These are phyloP conservation scores for Helicorthomorpha holstii DNA, from an alignment of 1,140 invertebrate species.

Conservation along the genomic window DNA sequence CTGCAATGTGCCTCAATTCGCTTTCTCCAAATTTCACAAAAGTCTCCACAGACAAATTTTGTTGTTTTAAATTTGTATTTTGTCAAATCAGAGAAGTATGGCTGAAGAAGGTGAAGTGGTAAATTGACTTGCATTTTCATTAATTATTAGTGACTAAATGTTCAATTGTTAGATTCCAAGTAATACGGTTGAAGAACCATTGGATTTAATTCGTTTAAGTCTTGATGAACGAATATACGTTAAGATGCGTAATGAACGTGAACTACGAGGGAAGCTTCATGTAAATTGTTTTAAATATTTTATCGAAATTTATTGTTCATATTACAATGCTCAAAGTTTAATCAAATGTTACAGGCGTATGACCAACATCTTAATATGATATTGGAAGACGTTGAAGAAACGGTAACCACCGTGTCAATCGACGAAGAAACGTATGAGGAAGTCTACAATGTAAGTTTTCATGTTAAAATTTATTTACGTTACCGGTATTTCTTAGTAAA, in stretches of 20 bases:
- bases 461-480: neutral
- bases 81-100: too few relatives aligned
- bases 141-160: slow-evolving; percentile 7
- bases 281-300: neutral
- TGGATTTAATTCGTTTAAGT: slow-evolving; percentile 87
- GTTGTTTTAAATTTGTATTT: too few relatives aligned
- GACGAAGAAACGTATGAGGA: slow-evolving; percentile 99
- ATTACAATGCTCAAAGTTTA: neutral
- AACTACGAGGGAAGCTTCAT: slow-evolving; percentile 80
- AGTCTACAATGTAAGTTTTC: slow-evolving; percentile 60
- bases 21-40: too few relatives aligned
- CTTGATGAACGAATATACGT: slow-evolving; percentile 96
- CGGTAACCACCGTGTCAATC: slow-evolving; percentile 91
- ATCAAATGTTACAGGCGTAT: slow-evolving; percentile 54
- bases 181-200: slow-evolving; percentile 86
- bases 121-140: neutral
- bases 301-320: neutral
- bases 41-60: too few relatives aligned
- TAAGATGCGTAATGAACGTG: slow-evolving; percentile 96
- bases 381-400: slow-evolving; percentile 93
- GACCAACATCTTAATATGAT: slow-evolving; percentile 99
- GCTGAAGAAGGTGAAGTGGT: too few relatives aligned
- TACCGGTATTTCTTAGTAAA: too few relatives aligned
- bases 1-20: too few relatives aligned
- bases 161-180: slow-evolving; percentile 41